Base-by-base conservation (phyloP, 92 coral and sea anemone genomes). In the Metridium senile region DNA sequence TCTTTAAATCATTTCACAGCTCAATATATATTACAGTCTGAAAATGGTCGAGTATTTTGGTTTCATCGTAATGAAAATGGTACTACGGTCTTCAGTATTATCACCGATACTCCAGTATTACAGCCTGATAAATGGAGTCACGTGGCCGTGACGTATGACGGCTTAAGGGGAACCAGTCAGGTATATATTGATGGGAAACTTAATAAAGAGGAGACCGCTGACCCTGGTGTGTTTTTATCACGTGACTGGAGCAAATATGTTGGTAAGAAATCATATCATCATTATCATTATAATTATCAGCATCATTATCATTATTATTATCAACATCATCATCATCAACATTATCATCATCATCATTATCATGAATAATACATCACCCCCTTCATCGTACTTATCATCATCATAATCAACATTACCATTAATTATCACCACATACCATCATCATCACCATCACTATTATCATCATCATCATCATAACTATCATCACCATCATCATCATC, bases 171-270 rank as follows among this genome's bases (percentile, higher is more conserved):
- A 4, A 84, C 57, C 35, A 89, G 98, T 13, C 89, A 87, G 77
- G 76, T 96, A 58, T 96, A 82, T 52, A 71, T 93, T 62, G 87
- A 96, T 45, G 99, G 99, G 11, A 86, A 83, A 65, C 71, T 96
- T 39, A 72, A 51, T 34, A 96, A 92, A 67, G 86, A 96, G 59
- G 99, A 89, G 59, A 74, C 58, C 31, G 84, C 91, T 52, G 99
- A 96, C 69, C 90, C 97, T 0, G 99, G 99, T 0, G 97, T 93
- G 47, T 91, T 86, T 57, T 81, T 96, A 71, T 96, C 99, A 20
- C 66, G 85, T 20, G 99, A 96, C 67, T 96, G 99, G 99, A 90
- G 93, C 30, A 86, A 82, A 70, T 96, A 89, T 75, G 91, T 89
- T 16, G 99, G 99, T 95, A 79, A 34, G 87, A n/a, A 4, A 22